Conservation (phyloP, 2,797 vertebrate species). For the Crax fasciolata region DNA sequence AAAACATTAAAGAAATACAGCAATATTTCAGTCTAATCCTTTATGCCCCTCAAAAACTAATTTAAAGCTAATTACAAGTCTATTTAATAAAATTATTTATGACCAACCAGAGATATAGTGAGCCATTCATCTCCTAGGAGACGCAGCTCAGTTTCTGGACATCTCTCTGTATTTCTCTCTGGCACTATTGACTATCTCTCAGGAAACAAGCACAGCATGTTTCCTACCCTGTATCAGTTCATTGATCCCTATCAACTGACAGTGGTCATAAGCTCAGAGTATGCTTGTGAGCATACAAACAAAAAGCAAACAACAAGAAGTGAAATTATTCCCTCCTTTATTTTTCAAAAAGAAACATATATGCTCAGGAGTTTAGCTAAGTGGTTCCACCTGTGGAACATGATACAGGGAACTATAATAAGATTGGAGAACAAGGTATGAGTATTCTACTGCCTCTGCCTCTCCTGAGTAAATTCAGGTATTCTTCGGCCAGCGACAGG, state of each 20-base stretch:
- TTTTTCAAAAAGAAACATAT: neutral
- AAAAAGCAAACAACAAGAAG: neutral
- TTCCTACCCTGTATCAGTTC: neutral
- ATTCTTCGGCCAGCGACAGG: constrained; percentile 17
- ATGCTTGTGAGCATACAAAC: neutral
- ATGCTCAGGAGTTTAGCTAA: neutral
- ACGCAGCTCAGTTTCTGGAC: neutral
- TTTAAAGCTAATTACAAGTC: neutral
- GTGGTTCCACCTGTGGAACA: neutral
- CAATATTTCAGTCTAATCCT: neutral
- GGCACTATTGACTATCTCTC: neutral
- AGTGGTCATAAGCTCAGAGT: neutral
- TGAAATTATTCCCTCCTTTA: neutral
- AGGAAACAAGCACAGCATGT: neutral
- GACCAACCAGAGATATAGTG: neutral
- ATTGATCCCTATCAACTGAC: neutral
- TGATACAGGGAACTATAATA: neutral
- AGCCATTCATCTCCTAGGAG: neutral
- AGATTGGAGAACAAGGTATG: neutral
- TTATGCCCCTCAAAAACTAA: neutral
- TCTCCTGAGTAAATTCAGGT: constrained; percentile 30
- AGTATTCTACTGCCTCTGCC: neutral
- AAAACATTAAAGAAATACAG: neutral
- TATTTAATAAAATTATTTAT: neutral
- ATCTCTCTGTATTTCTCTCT: neutral